Evolutionary conservation across 2,888 invertebrate species (phyloP), one percentile per base, ranked within the genome.

Genomic region (Tineola bisselliella): DNA sequence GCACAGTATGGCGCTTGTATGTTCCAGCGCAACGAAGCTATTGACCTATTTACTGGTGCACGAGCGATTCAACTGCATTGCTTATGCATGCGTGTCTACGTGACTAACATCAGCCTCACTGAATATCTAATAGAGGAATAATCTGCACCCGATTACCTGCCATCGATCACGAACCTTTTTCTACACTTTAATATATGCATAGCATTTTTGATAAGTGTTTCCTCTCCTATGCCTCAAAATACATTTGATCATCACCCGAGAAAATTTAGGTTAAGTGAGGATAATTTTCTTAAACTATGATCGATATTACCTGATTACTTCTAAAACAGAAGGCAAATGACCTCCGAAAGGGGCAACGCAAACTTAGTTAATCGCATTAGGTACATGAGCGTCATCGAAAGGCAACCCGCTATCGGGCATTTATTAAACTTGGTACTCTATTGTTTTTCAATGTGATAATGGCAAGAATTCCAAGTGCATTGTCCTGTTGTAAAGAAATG

Each of bases 11-110:
- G 60, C 64, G 64, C 66, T 63, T 62, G 61, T 59, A 58, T 33
- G 11, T 30, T 44, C 25, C 62, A 63, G 63, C 66, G 64, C 63
- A 65, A 62, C 67, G 61, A 64, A 79, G 75, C 76, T 78, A 79
- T 80, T 82, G 83, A 79, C 83, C 84, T 73, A 84, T 83, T 79
- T 83, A 76, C 70, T 70, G 70, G 74, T 70, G 75, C 79, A 81
- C 79, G 78, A 76, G 69, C 72, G 72, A 69, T 68, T 66, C 75
- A 76, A 64, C 75, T 72, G 69, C 75, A 81, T 81, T 76, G 77
- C 73, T 82, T 80, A 82, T 83, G 80, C 81, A 83, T 82, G 83
- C 81, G 75, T 78, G 73, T 71, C 77, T 74, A 77, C 75, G 76
- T 76, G 76, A 78, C 74, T 67, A 60, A 61, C 71, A 76, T 75